Conservation (phyloP, 2,113 vertebrate genomes). For the Orientallactaga bullata region DNA sequence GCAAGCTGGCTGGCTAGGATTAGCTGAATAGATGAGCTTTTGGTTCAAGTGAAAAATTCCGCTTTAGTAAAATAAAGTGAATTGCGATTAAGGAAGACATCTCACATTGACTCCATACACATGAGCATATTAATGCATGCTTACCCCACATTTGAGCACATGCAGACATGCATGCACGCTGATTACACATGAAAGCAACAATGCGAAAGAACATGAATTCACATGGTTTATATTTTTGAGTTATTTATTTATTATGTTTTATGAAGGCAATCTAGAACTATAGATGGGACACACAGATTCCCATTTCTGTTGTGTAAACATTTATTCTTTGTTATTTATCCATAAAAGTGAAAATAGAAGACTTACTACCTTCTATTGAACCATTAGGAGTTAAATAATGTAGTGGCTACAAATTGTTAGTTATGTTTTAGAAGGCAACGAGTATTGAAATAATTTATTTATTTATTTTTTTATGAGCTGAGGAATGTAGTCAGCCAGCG, state of each 20-base stretch:
- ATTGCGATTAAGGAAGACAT: no score
- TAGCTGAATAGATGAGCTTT: no score
- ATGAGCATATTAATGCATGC: no score
- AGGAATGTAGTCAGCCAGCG: background rate
- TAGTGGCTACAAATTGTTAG: background rate
- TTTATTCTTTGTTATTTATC: background rate
- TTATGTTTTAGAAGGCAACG: background rate
- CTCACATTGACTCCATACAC: no score
- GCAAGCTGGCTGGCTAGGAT: no score
- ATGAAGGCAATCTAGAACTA: background rate
- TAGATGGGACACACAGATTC: background rate
- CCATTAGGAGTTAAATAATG: constrained; percentile 18
- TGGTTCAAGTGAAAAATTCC: no score
- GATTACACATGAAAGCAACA: no score
- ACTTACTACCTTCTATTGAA: background rate
- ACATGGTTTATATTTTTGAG: background rate
- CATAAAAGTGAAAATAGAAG: background rate
- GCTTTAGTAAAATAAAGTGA: no score
- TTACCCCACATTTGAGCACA: no score
- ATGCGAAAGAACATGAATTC: background rate
- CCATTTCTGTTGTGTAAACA: constrained; percentile 35
- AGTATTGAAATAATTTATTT: background rate
- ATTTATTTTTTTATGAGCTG: constrained; percentile 4
- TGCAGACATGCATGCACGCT: no score
- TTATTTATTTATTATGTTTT: background rate